Base-by-base conservation (phyloP, 2,888 invertebrate species). In the Dryobotodes eremita region DNA sequence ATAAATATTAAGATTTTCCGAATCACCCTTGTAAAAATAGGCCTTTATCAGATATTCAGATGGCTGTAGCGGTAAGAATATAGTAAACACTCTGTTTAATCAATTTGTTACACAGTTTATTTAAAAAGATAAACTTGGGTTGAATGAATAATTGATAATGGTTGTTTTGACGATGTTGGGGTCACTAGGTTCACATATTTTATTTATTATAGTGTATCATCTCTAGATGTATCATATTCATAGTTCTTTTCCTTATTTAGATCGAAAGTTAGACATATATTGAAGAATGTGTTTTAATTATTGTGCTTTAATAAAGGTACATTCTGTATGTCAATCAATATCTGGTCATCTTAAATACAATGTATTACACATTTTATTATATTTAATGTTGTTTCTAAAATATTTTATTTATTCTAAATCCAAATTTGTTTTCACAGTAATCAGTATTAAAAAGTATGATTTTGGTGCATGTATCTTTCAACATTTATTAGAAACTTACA, bases 141-240 rank as follows among this genome's bases (percentile, higher is more conserved):
- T 72, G 62, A 82, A 64, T 82, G 71, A 71, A 71, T 71, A 20
- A 69, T 53, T 69, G 71, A 68, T 82, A 72, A 26, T n/a, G 1
- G 7, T 72, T 82, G 71, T 77, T 72, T 77, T 53, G 46, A 64
- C 76, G 57, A 7, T 75, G 20, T 42, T 53, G 26, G 31, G 62
- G 68, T 71, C 75, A 75, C 64, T 46, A 23, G 31, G 50, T 59
- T 82, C 20, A 65, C n/a, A 53, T 15, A 64, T 69, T 69, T 55
- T 36, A 42, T 75, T 57, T 7, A 55, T 15, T 55, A 26, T 46
- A 55, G 36, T 15, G 31, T 42, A 7, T 42, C 17, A 64, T n/a
- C 4, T 17, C 31, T 42, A 42, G 4, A 64, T 55, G 10, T 46
- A 62, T 59, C 61, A 69, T 48, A 15, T 36, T 23, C 48, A 11